Evolutionary conservation across 2,888 invertebrate genomes (phyloP), one percentile per base, ranked within the genome.

Genomic region (Hipparchia sbordonii): DNA sequence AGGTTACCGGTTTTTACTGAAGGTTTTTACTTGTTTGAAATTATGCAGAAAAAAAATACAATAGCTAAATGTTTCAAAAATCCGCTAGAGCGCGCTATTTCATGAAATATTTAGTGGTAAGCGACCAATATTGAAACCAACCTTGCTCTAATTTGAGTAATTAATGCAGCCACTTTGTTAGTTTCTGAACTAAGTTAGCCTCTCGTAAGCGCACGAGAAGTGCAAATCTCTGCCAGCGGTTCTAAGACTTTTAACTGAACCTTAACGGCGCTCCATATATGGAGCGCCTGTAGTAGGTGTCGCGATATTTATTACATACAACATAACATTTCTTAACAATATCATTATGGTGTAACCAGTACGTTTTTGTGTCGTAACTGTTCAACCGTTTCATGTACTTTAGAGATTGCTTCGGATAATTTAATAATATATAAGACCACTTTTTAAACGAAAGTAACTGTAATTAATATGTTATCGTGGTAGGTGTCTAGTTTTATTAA

Each of bases 151-250:
- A 79, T 79, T 78, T 77, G 75, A 73, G 74, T 78, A 79, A 78
- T 78, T 77, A 78, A 76, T 79, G 74, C 77, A 75, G 73, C 77
- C 76, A 77, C 77, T 77, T 77, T 75, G 77, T 78, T 77, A 78
- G 77, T 77, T 78, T 73, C 73, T 67, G 75, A 76, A 79, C 77
- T 76, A 79, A 79, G 78, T 78, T 79, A 76, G 71, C 74, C 74
- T 75, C 72, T 76, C 75, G 71, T 76, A 75, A 74, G 77, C 74
- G 72, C 71, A 76, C 73, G 74, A 75, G 77, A 75, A 77, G 76
- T 74, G 73, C 72, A 77, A 77, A 73, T 72, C 77, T 74, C 72
- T 72, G 66, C 72, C 70, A 71, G 72, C 74, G 74, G 69, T 76
- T 77, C 69, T 74, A 75, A 75, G 75, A 75, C 72, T 75, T 76